Percentiles rank a stretch among this genome's conserved stretches.
phyloP scores from a whole-genome alignment of 2,113 vertebrate genomes.

The Numida meleagris region DNA sequence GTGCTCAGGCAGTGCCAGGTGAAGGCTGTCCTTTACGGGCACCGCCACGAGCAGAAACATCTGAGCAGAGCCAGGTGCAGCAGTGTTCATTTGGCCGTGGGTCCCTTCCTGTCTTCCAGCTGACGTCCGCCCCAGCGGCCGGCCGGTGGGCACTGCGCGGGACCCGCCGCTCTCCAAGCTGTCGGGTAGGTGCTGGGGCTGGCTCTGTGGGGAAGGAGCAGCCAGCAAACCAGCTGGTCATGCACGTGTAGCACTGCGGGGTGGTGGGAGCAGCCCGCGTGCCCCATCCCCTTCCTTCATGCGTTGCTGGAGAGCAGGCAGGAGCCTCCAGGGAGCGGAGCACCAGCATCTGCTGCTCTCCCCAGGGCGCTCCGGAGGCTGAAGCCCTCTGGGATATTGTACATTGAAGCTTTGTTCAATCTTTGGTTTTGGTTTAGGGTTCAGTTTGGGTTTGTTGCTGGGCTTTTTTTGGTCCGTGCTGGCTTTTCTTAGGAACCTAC shows the following conservation, averaged over 20 bases:
- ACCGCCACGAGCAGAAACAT: accelerated
- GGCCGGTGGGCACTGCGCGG: constrained; percentile 86
- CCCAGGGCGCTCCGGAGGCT: accelerated
- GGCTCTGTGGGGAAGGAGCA: not conserved
- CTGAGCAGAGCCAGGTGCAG: accelerated
- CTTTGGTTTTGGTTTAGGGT: not conserved
- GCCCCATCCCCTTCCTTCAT: accelerated
- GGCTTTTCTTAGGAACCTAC: not conserved
- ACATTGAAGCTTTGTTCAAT: not conserved
- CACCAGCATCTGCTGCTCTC: accelerated
- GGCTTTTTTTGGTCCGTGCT: not conserved
- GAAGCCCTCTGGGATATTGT: accelerated
- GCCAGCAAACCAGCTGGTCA: not conserved
- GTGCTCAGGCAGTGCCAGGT: accelerated
- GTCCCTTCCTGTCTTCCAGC: constrained; percentile 74
- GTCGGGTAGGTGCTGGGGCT: constrained; percentile 75
- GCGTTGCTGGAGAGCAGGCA: accelerated
- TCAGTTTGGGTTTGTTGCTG: not conserved
- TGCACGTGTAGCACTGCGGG: not conserved
- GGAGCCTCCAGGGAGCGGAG: not conserved
- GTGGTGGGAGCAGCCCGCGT: accelerated
- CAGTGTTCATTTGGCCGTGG: accelerated
- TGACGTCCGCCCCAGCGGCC: constrained; percentile 90
- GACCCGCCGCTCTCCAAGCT: constrained; percentile 87
- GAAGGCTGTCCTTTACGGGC: accelerated